Evolutionary conservation across 1,140 invertebrate genomes (phyloP).

Genomic region (Drosophila repleta): DNA sequence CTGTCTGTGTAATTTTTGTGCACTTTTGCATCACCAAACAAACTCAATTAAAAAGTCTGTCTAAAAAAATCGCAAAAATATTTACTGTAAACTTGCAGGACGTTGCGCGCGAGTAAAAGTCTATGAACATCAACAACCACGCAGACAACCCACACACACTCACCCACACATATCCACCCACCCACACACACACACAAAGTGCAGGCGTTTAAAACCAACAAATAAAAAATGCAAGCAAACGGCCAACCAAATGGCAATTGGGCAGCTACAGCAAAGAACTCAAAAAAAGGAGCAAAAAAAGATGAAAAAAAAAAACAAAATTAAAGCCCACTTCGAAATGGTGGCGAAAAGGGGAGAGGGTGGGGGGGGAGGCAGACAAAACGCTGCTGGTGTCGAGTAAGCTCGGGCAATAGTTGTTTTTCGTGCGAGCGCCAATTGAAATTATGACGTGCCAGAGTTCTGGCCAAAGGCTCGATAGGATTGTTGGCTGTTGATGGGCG

Average conservation of each 20-base stretch:
- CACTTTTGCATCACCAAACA: slow-evolving; percentile 82
- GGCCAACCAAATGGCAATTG: slow-evolving; percentile 80
- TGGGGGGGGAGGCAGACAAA: slow-evolving; percentile 34
- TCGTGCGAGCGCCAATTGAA: slow-evolving; percentile 56
- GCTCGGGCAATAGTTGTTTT: slow-evolving; percentile 66
- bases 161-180: background rate
- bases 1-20: slow-evolving; percentile 78
- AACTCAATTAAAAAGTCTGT: slow-evolving; percentile 82
- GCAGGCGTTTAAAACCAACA: slow-evolving; percentile 78
- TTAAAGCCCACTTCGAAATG: slow-evolving; percentile 1
- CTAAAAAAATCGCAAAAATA: slow-evolving; percentile 78
- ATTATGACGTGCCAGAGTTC: slow-evolving; percentile 73
- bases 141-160: slow-evolving; percentile 1
- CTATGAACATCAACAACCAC: slow-evolving; percentile 63
- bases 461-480: slow-evolving; percentile 41
- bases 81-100: slow-evolving; percentile 74
- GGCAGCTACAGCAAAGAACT: slow-evolving; percentile 56
- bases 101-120: slow-evolving; percentile 31
- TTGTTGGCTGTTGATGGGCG: slow-evolving; percentile 9
- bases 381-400: slow-evolving; percentile 72
- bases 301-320: slow-evolving; percentile 3
- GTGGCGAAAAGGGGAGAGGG: background rate
- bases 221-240: slow-evolving; percentile 81
- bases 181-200: slow-evolving; percentile 50
- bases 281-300: slow-evolving; percentile 1